Conservation (phyloP, 1,140 invertebrate genomes). For the Polypedilum pembai region DNA sequence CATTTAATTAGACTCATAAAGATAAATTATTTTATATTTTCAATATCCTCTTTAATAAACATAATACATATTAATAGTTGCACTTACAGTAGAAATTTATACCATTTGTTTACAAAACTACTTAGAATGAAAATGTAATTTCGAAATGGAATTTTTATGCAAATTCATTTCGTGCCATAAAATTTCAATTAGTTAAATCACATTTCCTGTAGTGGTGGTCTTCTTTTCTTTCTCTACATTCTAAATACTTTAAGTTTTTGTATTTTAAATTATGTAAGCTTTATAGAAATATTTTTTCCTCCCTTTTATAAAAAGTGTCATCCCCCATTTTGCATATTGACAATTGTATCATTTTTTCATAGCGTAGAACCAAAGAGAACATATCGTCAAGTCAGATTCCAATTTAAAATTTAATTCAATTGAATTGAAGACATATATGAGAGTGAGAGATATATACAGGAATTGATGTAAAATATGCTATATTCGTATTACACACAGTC, state of each 20-base stretch:
- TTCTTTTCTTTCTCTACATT: constrained; percentile 3
- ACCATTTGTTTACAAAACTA: too few relatives aligned
- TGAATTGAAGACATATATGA: constrained; percentile 1
- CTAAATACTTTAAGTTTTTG: not conserved
- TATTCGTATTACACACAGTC: constrained; percentile 1
- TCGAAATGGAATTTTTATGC: constrained; percentile 23
- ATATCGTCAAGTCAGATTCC: not conserved
- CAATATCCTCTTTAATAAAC: too few relatives aligned
- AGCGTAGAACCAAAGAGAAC: not conserved
- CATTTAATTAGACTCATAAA: too few relatives aligned
- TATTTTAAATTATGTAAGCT: too few relatives aligned
- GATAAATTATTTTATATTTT: too few relatives aligned
- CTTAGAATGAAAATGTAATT: constrained; percentile 23
- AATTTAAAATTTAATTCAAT: constrained; percentile 29
- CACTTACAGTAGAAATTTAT: too few relatives aligned
- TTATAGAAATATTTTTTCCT: too few relatives aligned
- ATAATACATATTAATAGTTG: too few relatives aligned
- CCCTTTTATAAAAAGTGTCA: too few relatives aligned
- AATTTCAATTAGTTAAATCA: constrained; percentile 28
- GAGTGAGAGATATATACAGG: not conserved
- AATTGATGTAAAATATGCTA: constrained; percentile 26
- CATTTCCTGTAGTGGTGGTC: not conserved
- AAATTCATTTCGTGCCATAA: constrained; percentile 21
- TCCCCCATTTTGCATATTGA: not conserved
- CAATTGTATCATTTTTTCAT: not conserved